These are phyloP conservation scores for Spodoptera litura DNA, from an alignment of 1,140 invertebrate species.

Conservation along the genomic window DNA sequence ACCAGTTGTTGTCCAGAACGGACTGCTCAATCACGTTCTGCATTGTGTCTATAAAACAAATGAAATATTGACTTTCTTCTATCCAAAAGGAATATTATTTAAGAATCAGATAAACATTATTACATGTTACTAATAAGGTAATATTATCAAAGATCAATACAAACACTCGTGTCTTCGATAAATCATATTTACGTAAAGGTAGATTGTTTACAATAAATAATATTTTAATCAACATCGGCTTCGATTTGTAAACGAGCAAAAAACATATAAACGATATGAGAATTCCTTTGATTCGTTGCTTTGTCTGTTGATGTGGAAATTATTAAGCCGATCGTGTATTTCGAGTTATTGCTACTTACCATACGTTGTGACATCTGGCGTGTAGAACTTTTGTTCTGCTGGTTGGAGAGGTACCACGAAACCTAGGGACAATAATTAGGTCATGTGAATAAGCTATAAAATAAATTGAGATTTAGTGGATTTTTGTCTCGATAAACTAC, in stretches of 20 bases:
- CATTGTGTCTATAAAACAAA: slow-evolving; percentile 74
- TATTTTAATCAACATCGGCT: neutral
- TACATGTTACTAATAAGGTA: no score
- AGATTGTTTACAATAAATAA: no score
- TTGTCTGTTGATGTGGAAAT: slow-evolving; percentile 1
- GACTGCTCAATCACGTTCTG: slow-evolving; percentile 82
- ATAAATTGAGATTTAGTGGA: no score
- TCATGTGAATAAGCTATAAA: no score
- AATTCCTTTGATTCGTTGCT: slow-evolving; percentile 5
- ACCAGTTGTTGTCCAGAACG: slow-evolving; percentile 80
- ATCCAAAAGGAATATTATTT: neutral
- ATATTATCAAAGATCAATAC: no score
- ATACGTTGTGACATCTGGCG: slow-evolving; percentile 80
- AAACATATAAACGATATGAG: neutral
- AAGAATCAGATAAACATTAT: neutral
- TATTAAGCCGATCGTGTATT: neutral
- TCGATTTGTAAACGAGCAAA: neutral
- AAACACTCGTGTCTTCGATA: no score
- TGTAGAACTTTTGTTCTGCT: slow-evolving; percentile 80
- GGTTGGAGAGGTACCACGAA: slow-evolving; percentile 77
- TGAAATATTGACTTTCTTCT: neutral
- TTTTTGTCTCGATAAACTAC: no score
- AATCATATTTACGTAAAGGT: no score
- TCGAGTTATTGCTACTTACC: slow-evolving; percentile 60
- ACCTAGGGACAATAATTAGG: slow-evolving; percentile 57